Conservation (phyloP, 2,113 vertebrate species). For the Prolemur simus region DNA sequence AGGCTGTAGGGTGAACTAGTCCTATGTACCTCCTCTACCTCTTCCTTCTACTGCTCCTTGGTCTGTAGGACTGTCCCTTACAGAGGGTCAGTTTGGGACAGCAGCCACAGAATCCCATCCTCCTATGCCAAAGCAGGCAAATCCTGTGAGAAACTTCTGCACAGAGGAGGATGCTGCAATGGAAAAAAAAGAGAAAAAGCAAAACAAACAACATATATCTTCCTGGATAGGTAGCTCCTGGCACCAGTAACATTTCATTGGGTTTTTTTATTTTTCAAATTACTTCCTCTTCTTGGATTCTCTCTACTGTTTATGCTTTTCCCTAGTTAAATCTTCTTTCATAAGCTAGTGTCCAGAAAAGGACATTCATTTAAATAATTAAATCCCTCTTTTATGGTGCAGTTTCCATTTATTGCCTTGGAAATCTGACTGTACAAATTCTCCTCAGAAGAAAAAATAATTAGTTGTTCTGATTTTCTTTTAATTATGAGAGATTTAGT, state of each 20-base stretch:
- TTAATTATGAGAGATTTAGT: conserved; percentile 76
- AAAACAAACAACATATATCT: not conserved
- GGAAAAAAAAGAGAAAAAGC: not conserved
- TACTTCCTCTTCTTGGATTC: conserved; percentile 52
- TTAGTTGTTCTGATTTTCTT: conserved; percentile 77
- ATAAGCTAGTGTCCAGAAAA: conserved; percentile 27
- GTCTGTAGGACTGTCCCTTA: too few relatives aligned
- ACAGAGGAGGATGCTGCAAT: not conserved
- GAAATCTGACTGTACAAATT: conserved; percentile 73
- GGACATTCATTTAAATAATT: conserved; percentile 79
- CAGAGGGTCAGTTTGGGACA: not conserved
- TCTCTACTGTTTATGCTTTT: conserved; percentile 39
- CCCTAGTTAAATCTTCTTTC: not conserved
- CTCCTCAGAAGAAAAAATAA: conserved; percentile 76
- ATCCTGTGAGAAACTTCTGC: not conserved
- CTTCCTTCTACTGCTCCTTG: fast-evolving
- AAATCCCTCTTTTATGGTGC: conserved; percentile 44
- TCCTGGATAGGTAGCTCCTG: not conserved
- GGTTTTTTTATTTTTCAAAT: conserved; percentile 48
- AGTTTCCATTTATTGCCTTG: conserved; percentile 70
- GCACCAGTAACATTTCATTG: not conserved
- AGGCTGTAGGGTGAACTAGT: fast-evolving
- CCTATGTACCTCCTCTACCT: fast-evolving
- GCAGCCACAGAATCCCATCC: fast-evolving
- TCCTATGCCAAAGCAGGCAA: not conserved